Percentiles rank a stretch among this genome's conserved stretches.
phyloP scores from a whole-genome alignment of 2,113 vertebrate species.

The Genyomyrus donnyi region DNA sequence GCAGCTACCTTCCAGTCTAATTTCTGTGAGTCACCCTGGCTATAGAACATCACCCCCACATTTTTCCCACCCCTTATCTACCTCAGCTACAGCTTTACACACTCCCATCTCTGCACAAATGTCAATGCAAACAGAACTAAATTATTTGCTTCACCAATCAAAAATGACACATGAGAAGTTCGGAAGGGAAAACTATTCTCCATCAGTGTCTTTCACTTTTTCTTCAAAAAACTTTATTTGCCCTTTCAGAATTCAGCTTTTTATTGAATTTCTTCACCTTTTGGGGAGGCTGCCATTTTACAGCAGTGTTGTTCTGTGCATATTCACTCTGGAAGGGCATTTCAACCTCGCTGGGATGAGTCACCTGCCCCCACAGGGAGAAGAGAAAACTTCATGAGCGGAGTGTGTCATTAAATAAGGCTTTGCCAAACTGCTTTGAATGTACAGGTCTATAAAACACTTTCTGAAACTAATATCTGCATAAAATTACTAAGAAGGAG shows the following conservation, averaged over 20 bases:
- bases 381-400: neutral
- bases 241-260: neutral
- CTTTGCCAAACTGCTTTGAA: neutral
- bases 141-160: neutral
- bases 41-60: neutral
- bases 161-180: neutral
- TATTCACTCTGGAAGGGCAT: neutral
- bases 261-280: neutral
- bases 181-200: neutral
- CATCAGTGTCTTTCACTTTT: neutral
- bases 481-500: neutral
- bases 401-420: neutral
- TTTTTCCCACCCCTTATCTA: neutral
- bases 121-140: neutral
- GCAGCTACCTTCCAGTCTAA: neutral
- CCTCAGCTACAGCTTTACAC: neutral
- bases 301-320: neutral
- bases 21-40: neutral
- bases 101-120: neutral
- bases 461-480: neutral
- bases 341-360: neutral
- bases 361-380: neutral
- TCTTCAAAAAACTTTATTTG: neutral
- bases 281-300: neutral
- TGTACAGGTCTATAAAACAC: neutral